Evolutionary conservation across 2,888 invertebrate species (phyloP).

Genomic region (Lasioglossum morio): DNA sequence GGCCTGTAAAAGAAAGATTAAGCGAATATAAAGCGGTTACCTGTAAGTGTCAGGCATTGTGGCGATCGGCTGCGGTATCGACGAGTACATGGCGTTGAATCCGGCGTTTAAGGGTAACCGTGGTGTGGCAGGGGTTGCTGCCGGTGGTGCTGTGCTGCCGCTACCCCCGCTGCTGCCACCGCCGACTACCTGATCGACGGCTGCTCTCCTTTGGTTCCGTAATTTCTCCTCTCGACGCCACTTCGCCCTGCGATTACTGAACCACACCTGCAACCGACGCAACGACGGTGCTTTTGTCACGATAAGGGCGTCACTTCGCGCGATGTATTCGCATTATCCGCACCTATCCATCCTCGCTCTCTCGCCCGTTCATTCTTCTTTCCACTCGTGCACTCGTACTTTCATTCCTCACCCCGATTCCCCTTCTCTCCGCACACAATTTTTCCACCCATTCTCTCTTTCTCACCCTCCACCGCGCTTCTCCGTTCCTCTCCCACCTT

Average conservation of each 20-base stretch:
- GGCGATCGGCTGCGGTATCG: constrained; percentile 96
- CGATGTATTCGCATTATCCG: constrained; percentile 66
- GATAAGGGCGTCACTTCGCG: constrained; percentile 69
- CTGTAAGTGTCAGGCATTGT: constrained; percentile 96
- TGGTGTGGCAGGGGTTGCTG: constrained; percentile 86
- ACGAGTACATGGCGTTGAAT: constrained; percentile 97
- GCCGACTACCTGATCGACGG: constrained; percentile 86
- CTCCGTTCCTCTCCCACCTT: constrained; percentile 25
- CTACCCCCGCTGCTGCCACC: constrained; percentile 81
- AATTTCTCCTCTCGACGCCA: constrained; percentile 99
- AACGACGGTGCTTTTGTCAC: constrained; percentile 71
- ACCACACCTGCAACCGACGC: constrained; percentile 95
- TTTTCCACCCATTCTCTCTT: constrained; percentile 32
- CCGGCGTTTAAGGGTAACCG: constrained; percentile 92
- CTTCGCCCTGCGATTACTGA: constrained; percentile 99
- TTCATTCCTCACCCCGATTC: constrained; percentile 26
- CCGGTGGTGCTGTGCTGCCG: constrained; percentile 86
- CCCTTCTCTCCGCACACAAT: constrained; percentile 25
- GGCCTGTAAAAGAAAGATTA: background rate
- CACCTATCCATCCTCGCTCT: constrained; percentile 63
- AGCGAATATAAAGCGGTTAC: constrained; percentile 84
- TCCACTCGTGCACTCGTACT: background rate
- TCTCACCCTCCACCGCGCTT: constrained; percentile 17
- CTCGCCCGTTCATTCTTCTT: constrained; percentile 20
- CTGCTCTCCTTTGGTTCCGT: constrained; percentile 93